Evolutionary conservation across 2,888 invertebrate genomes (phyloP).

Genomic region (Gnatocerus cornutus): DNA sequence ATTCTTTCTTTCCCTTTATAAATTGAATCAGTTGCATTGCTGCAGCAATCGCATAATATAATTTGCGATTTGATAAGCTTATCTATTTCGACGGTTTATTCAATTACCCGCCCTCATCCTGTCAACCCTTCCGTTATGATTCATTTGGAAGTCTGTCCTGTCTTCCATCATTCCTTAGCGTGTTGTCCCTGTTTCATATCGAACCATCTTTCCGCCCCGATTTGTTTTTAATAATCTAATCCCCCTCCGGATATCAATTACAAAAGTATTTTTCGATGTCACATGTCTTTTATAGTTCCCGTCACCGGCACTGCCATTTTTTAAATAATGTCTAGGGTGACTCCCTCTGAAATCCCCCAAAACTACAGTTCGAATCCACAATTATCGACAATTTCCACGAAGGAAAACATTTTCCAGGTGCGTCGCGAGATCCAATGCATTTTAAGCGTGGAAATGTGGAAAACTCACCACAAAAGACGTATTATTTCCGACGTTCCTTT

Average conservation of each 20-base stretch:
- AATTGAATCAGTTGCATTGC: slow-evolving; percentile 48
- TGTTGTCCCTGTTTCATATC: slow-evolving; percentile 55
- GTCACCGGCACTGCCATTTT: slow-evolving; percentile 53
- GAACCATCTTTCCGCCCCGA: slow-evolving; percentile 60
- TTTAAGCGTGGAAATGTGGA: slow-evolving; percentile 36
- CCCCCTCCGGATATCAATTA: slow-evolving; percentile 65
- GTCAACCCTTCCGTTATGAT: slow-evolving; percentile 59
- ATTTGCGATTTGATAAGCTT: slow-evolving; percentile 52
- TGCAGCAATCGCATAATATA: slow-evolving; percentile 46
- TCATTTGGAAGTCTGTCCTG: slow-evolving; percentile 54
- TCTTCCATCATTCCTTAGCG: slow-evolving; percentile 56
- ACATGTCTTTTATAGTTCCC: slow-evolving; percentile 66
- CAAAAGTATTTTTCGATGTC: slow-evolving; percentile 69
- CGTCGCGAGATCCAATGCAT: slow-evolving; percentile 34
- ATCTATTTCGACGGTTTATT: slow-evolving; percentile 56
- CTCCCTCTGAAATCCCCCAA: slow-evolving; percentile 40
- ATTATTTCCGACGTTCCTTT: slow-evolving; percentile 58
- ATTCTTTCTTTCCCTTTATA: slow-evolving; percentile 45
- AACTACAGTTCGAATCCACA: slow-evolving; percentile 14
- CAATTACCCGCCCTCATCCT: slow-evolving; percentile 58
- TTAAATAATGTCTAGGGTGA: slow-evolving; percentile 19
- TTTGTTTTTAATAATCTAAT: slow-evolving; percentile 64
- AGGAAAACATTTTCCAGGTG: slow-evolving; percentile 31
- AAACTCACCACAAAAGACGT: slow-evolving; percentile 39
- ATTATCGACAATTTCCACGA: slow-evolving; percentile 10